phyloP scores from a whole-genome alignment of 2,888 invertebrate species.

The Acanthosoma haemorrhoidale region DNA sequence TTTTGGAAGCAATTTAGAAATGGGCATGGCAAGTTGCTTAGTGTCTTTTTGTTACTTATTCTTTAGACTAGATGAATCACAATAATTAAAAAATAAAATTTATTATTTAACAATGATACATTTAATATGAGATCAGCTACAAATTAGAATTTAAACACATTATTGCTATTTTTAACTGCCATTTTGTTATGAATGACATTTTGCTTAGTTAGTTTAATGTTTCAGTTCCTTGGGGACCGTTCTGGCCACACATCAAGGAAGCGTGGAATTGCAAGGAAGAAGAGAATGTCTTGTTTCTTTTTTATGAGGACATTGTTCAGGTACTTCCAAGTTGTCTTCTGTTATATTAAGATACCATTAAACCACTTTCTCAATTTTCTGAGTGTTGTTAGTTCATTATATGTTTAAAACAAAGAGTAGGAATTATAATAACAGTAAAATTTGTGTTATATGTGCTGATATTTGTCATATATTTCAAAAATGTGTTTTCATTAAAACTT shows the following conservation, averaged over 20 bases:
- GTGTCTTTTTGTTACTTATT: background rate
- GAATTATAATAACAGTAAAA: too few relatives aligned
- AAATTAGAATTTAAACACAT: background rate
- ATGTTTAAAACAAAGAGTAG: too few relatives aligned
- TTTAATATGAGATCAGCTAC: background rate
- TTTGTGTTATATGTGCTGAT: too few relatives aligned
- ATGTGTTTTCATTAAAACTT: too few relatives aligned
- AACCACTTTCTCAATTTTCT: too few relatives aligned
- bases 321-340: constrained; percentile 49
- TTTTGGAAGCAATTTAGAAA: constrained; percentile 64
- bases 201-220: background rate
- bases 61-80: background rate
- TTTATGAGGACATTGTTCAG: constrained; percentile 72
- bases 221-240: constrained; percentile 50
- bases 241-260: constrained; percentile 72
- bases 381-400: too few relatives aligned
- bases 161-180: background rate
- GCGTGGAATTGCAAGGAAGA: constrained; percentile 63
- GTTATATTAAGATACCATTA: too few relatives aligned
- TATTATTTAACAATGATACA: too few relatives aligned
- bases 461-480: too few relatives aligned
- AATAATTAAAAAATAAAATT: too few relatives aligned
- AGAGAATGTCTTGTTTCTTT: constrained; percentile 66
- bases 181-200: background rate
- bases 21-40: constrained; percentile 50